These are phyloP conservation scores for Pachyrhynchus sulphureomaculatus DNA, from an alignment of 1,140 invertebrate species.

Conservation along the genomic window DNA sequence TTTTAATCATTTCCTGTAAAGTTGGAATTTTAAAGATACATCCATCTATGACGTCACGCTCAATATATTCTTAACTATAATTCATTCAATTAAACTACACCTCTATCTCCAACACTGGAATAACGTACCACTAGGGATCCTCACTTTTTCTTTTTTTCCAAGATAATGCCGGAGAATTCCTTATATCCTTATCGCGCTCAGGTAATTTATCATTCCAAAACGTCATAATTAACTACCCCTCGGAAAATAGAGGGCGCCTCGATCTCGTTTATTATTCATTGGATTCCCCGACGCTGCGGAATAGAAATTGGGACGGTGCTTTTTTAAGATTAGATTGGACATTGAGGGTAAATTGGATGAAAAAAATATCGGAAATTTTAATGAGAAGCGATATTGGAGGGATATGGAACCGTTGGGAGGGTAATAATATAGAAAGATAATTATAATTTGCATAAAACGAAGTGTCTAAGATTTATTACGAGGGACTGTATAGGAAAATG, in stretches of 20 bases:
- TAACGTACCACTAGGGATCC: not conserved
- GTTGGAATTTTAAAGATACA: no score
- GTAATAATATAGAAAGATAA: no score
- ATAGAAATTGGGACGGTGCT: not conserved
- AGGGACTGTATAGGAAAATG: no score
- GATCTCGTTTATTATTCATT: slow-evolving; percentile 28
- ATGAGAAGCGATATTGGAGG: not conserved
- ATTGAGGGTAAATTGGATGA: not conserved
- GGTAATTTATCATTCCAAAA: slow-evolving; percentile 27
- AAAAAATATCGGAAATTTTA: not conserved
- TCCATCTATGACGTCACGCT: no score
- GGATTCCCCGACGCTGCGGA: slow-evolving; percentile 5
- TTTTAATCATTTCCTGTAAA: no score
- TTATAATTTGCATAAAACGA: no score
- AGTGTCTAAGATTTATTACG: no score
- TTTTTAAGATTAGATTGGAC: slow-evolving; percentile 1
- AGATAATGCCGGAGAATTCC: slow-evolving; percentile 3
- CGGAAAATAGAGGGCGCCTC: slow-evolving; percentile 24
- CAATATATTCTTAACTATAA: no score
- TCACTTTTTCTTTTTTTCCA: slow-evolving; percentile 14
- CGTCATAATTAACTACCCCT: slow-evolving; percentile 27
- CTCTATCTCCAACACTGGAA: not conserved
- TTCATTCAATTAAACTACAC: no score
- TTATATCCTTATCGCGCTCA: slow-evolving; percentile 23
- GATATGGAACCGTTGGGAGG: no score